Base-by-base conservation (phyloP, 1,140 invertebrate species). In the Drosophila repleta region DNA sequence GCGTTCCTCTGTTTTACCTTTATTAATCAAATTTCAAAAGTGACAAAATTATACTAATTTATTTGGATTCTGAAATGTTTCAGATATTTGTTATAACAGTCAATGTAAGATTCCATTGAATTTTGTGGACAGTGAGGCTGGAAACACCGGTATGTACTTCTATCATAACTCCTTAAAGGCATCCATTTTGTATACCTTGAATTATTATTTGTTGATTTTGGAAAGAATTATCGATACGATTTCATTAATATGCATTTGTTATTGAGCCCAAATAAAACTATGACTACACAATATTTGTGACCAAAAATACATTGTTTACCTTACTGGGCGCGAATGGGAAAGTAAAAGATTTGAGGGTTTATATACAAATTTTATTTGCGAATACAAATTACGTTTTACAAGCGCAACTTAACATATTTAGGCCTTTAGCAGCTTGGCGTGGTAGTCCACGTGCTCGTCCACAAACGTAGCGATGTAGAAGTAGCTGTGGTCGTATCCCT, bases 401-500 rank as follows among this genome's bases (percentile, higher is more conserved):
- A 29, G 45, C 18, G 41, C 52, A 18, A 11, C 1, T 1, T 3
- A 20, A 37, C 21, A 55, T 43, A 69, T 55, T 11, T 48, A 78
- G 7, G 69, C 70, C n/a, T 94, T 94, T 2, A 96, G 93, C 88
- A 95, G 94, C 90, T 95, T 96, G 11, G 95, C 94, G 93, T 99
- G 98, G 92, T 98, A 96, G 75, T 95, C 94, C 73, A 99, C 95
- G 92, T 99, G 99, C 88, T 99, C 98, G 48, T 95, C 96, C 45
- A 99, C 96, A 91, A 98, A 99, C 0, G 97, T 95, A 3, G 97
- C 93, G 75, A 99, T 97, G 88, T 98, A 99, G 90, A 95, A 99
- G 84, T 99, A 99, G 53, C 97, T 96, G 92, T 99, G 99, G 92
- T 99, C 98, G 92, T 99, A 99, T 13, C 95, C 97, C 62, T 97